A percentile compares a stretch with the other conserved stretches of the same genome.
Evolutionary conservation across 1,140 invertebrate genomes (phyloP).

Genomic region (Holotrichia oblita): DNA sequence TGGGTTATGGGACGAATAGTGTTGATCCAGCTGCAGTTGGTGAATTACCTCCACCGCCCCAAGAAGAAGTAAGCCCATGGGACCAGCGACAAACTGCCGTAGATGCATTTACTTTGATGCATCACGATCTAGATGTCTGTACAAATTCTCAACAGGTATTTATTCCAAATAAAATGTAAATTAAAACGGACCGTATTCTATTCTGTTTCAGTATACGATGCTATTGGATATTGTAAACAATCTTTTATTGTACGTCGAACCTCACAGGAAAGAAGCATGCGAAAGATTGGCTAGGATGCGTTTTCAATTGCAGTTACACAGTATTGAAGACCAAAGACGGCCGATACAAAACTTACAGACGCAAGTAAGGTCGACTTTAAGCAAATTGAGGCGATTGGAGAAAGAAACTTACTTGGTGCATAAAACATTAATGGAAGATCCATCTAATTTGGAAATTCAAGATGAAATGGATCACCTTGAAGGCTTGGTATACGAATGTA

Average conservation of each 20-base stretch:
- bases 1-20: slow-evolving; percentile 87
- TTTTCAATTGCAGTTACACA: slow-evolving; percentile 91
- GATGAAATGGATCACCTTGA: slow-evolving; percentile 77
- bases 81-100: slow-evolving; percentile 85
- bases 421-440: slow-evolving; percentile 79
- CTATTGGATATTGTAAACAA: slow-evolving; percentile 98
- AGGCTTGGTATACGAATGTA: slow-evolving; percentile 84
- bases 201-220: slow-evolving; percentile 84
- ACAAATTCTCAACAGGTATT: slow-evolving; percentile 91
- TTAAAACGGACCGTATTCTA: not conserved
- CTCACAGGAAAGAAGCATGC: slow-evolving; percentile 89
- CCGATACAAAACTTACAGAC: slow-evolving; percentile 93
- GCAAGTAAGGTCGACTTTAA: slow-evolving; percentile 81
- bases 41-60: slow-evolving; percentile 73
- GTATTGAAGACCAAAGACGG: slow-evolving; percentile 87
- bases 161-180: not conserved
- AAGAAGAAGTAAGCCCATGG: slow-evolving; percentile 77
- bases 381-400: slow-evolving; percentile 83
- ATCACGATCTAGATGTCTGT: slow-evolving; percentile 97
- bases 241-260: slow-evolving; percentile 94
- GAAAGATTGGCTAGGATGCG: slow-evolving; percentile 91
- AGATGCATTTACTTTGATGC: slow-evolving; percentile 97
- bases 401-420: slow-evolving; percentile 92
- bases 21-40: slow-evolving; percentile 73
- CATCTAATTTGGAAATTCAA: slow-evolving; percentile 70